A percentile compares a stretch with the other conserved stretches of the same genome.
Conservation (phyloP, 2,113 vertebrate genomes). For the Pygoscelis adeliae region DNA sequence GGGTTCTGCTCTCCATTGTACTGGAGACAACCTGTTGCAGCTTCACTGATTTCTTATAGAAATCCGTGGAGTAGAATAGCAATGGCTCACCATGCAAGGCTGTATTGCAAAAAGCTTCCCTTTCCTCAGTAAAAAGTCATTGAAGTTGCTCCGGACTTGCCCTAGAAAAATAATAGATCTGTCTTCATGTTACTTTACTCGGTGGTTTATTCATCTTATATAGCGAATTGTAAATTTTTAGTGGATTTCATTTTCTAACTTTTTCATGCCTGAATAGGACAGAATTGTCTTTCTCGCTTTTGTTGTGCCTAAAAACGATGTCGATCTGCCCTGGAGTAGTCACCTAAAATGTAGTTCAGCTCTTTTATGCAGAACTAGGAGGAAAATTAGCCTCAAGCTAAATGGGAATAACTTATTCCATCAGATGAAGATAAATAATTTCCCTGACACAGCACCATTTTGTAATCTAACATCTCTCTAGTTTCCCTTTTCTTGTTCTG, state of each 20-base stretch:
- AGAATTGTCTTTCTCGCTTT: background rate
- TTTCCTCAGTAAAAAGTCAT: background rate
- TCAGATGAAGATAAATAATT: background rate
- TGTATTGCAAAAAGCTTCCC: background rate
- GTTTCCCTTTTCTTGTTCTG: background rate
- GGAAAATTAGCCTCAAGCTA: background rate
- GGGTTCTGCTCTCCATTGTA: background rate
- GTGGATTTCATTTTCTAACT: background rate
- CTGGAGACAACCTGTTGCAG: background rate
- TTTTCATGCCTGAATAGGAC: background rate
- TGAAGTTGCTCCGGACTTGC: background rate
- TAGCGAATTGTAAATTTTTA: background rate
- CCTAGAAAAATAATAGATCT: background rate
- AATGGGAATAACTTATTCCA: background rate
- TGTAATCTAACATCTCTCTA: background rate
- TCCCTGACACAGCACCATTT: background rate
- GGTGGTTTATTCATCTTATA: background rate
- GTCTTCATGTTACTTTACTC: background rate
- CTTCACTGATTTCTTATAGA: background rate
- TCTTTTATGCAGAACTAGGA: background rate
- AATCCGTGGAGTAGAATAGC: background rate
- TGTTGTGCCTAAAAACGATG: background rate
- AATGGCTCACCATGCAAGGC: background rate
- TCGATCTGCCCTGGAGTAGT: background rate
- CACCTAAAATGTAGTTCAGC: background rate